phyloP scores from a whole-genome alignment of 1,140 invertebrate genomes.

The Drosophila pseudoananassae region DNA sequence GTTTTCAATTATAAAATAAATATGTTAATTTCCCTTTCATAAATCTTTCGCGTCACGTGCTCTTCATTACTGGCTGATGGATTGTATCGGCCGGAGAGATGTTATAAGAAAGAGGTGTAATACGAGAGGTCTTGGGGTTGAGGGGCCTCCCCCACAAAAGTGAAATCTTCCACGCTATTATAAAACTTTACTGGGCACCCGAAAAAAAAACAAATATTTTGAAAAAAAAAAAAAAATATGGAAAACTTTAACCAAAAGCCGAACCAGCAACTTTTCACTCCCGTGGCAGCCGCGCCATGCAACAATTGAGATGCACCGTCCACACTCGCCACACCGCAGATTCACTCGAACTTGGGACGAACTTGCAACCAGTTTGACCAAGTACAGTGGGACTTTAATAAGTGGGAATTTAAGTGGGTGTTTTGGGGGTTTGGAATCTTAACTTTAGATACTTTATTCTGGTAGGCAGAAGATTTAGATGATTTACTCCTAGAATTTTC shows the following conservation, averaged over 20 bases:
- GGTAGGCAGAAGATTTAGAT: too few species aligned
- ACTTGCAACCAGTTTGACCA: slow-evolving; percentile 30
- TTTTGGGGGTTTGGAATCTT: too few species aligned
- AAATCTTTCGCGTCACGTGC: slow-evolving; percentile 42
- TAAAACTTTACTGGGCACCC: slow-evolving; percentile 51
- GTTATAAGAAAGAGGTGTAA: background rate
- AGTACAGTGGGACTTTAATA: slow-evolving; percentile 11
- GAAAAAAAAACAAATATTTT: slow-evolving; percentile 16
- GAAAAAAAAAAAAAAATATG: slow-evolving; percentile 12
- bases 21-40: slow-evolving; percentile 9
- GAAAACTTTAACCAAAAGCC: slow-evolving; percentile 17
- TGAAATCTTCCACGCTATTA: slow-evolving; percentile 70
- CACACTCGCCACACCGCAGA: slow-evolving; percentile 6
- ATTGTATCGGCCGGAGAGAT: slow-evolving; percentile 1
- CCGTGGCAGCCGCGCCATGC: slow-evolving; percentile 36
- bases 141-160: slow-evolving; percentile 60
- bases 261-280: slow-evolving; percentile 44
- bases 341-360: slow-evolving; percentile 5
- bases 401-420: background rate
- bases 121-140: slow-evolving; percentile 13
- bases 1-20: background rate
- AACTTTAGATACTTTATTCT: too few species aligned
- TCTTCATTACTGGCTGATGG: slow-evolving; percentile 1
- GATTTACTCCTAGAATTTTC: too few species aligned
- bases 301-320: slow-evolving; percentile 57